A percentile compares a stretch with the other conserved stretches of the same genome.
These are phyloP conservation scores for Oscheius sp. DNA, from an alignment of 2,888 invertebrate genomes.

Conservation along the genomic window DNA sequence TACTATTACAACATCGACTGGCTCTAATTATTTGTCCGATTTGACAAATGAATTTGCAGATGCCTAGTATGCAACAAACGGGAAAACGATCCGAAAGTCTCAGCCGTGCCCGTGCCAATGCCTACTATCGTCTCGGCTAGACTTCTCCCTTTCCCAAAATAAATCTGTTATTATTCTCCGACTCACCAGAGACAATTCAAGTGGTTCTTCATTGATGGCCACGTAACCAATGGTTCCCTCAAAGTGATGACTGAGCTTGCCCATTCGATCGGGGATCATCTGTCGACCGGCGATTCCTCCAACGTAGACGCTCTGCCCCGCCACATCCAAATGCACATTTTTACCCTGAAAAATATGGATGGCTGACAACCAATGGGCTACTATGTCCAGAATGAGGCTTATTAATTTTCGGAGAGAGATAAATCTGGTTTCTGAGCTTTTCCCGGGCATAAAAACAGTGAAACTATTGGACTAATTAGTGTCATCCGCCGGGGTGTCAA, in stretches of 20 bases:
- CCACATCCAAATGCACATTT: constrained; percentile 52
- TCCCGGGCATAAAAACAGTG: background rate
- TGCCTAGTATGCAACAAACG: constrained; percentile 34
- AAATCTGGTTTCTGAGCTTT: no score
- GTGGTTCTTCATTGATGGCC: constrained; percentile 48
- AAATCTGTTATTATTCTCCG: constrained; percentile 12
- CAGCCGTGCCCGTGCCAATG: constrained; percentile 59
- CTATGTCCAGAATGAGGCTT: no score
- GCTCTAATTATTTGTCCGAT: background rate
- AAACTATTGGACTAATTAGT: background rate
- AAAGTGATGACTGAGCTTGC: constrained; percentile 45
- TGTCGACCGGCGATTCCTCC: constrained; percentile 44
- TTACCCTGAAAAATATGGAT: constrained; percentile 44
- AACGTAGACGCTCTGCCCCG: constrained; percentile 41
- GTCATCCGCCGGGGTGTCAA: background rate
- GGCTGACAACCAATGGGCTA: no score
- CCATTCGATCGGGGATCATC: constrained; percentile 48
- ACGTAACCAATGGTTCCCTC: constrained; percentile 46
- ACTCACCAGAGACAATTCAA: constrained; percentile 31
- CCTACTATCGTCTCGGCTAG: constrained; percentile 62
- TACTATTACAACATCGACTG: background rate
- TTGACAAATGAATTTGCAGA: constrained; percentile 14
- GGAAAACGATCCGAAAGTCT: constrained; percentile 56
- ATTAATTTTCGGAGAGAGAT: no score
- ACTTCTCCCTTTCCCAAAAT: background rate